Conservation (phyloP, 2,888 invertebrate genomes). For the Hypena proboscidalis region DNA sequence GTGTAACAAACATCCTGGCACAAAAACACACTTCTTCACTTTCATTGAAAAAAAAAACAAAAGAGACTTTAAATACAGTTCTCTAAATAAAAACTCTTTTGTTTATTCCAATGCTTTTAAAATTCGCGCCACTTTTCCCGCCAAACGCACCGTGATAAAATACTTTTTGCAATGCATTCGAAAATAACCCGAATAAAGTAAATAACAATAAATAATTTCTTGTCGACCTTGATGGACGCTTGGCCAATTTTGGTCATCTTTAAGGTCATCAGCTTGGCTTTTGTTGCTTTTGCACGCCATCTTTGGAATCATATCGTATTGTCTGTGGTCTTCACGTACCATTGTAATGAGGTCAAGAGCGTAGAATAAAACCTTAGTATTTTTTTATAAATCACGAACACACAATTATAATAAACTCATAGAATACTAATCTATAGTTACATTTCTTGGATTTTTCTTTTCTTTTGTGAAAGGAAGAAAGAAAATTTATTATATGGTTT, state of each 20-base stretch:
- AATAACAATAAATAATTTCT: conserved; percentile 5
- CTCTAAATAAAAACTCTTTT: neutral
- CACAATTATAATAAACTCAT: too few relatives aligned
- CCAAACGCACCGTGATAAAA: neutral
- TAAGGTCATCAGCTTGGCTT: conserved; percentile 23
- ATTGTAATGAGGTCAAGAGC: conserved; percentile 32
- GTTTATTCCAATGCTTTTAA: conserved; percentile 7
- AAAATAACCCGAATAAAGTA: neutral
- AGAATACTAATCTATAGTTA: too few relatives aligned
- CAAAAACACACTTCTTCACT: conserved; percentile 1
- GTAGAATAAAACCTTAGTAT: neutral
- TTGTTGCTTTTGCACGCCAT: conserved; percentile 19
- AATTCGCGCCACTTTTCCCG: conserved; percentile 2
- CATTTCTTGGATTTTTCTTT: too few relatives aligned
- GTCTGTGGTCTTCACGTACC: conserved; percentile 15
- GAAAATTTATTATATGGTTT: too few relatives aligned
- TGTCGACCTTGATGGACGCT: conserved; percentile 17
- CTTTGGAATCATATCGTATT: conserved; percentile 31
- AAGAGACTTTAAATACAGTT: neutral
- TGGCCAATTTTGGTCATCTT: conserved; percentile 14
- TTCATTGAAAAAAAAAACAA: neutral
- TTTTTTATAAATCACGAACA: too few relatives aligned
- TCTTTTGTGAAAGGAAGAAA: too few relatives aligned
- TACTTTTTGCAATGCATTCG: neutral
- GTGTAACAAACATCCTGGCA: conserved; percentile 1